phyloP scores from a whole-genome alignment of 2,888 invertebrate species.

The Euspilapteryx auroguttella region DNA sequence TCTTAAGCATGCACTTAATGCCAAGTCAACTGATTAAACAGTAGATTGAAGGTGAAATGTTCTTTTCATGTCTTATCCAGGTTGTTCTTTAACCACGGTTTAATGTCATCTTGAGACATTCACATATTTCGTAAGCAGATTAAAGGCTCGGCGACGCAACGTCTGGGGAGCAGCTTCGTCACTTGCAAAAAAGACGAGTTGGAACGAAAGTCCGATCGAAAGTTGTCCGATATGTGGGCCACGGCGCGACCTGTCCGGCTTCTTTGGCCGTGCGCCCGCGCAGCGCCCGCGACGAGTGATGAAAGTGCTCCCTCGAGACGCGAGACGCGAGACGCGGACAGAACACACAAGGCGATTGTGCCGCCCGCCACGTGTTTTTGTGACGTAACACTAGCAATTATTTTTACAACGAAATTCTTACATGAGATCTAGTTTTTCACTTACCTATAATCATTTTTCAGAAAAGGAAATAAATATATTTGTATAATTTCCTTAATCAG shows the following conservation, averaged over 20 bases:
- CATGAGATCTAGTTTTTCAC: too few relatives aligned
- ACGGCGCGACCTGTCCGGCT: constrained; percentile 24
- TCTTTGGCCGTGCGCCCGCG: constrained; percentile 8
- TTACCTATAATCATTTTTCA: too few relatives aligned
- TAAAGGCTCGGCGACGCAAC: constrained; percentile 24
- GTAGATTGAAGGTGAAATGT: too few relatives aligned
- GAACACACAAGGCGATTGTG: neutral
- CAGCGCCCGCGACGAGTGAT: constrained; percentile 13
- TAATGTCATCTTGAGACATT: too few relatives aligned
- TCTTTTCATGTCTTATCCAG: too few relatives aligned
- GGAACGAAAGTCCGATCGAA: constrained; percentile 56
- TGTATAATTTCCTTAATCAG: too few relatives aligned
- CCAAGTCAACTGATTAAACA: too few relatives aligned
- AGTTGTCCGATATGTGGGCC: constrained; percentile 56
- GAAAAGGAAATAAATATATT: too few relatives aligned
- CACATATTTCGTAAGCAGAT: neutral
- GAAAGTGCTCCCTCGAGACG: constrained; percentile 19
- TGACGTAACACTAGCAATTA: constrained; percentile 1
- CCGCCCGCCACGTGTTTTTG: neutral
- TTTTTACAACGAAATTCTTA: neutral
- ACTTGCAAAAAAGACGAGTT: constrained; percentile 31
- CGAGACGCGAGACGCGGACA: neutral
- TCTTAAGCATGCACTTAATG: too few relatives aligned
- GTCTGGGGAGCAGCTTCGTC: constrained; percentile 32
- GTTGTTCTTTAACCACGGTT: too few relatives aligned